phyloP scores from a whole-genome alignment of 2,888 invertebrate species.

The Archips crataeganus region DNA sequence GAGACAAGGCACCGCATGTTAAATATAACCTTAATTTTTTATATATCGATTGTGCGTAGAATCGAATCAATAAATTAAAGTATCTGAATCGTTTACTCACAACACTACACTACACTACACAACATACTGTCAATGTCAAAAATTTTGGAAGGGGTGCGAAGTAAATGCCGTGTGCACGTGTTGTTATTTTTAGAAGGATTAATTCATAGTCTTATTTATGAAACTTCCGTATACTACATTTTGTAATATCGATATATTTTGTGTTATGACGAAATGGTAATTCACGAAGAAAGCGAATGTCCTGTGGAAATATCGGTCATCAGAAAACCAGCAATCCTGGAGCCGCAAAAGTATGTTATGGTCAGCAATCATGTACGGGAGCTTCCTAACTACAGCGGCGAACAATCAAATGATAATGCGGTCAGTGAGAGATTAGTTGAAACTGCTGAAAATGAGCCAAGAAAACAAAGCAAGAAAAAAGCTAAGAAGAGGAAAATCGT shows the following conservation, averaged over 20 bases:
- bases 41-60: not conserved
- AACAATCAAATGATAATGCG: conserved; percentile 33
- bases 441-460: conserved; percentile 11
- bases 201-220: not conserved
- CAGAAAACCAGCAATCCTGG: conserved; percentile 49
- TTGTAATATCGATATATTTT: not conserved
- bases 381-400: conserved; percentile 45
- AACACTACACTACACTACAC: not conserved
- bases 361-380: conserved; percentile 65
- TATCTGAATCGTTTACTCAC: not conserved
- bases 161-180: not conserved
- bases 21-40: not conserved
- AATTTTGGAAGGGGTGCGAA: not conserved
- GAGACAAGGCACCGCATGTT: not conserved
- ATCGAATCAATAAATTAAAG: not conserved
- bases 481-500: conserved; percentile 31
- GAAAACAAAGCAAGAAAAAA: conserved; percentile 24
- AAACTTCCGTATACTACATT: not conserved
- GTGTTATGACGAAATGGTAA: conserved; percentile 55
- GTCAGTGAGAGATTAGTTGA: conserved; percentile 40
- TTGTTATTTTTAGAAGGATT: not conserved
- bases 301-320: conserved; percentile 53
- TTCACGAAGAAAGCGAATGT: conserved; percentile 56
- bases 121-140: not conserved
- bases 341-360: conserved; percentile 59